Evolutionary conservation across 64 coral and sea anemone species (phyloP).

Genomic region (Catalaphyllia jardinei): DNA sequence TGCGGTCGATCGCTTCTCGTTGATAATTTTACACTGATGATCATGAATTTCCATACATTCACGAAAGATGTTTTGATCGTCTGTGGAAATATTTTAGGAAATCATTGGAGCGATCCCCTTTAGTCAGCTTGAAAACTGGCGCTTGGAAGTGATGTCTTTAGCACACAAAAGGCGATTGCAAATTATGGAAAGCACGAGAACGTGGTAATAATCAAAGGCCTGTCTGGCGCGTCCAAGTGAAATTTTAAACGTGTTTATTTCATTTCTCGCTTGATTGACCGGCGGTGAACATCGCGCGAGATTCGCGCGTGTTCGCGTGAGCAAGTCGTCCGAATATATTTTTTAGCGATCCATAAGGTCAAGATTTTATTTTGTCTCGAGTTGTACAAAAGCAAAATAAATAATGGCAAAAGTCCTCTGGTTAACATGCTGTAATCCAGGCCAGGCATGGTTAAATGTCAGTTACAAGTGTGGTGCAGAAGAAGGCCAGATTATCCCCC

Average conservation of each 20-base stretch:
- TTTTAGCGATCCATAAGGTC: too few species aligned
- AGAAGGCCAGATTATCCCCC: too few species aligned
- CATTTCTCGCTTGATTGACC: conserved; percentile 26
- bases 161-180: conserved; percentile 3
- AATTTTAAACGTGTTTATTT: conserved; percentile 25
- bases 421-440: too few species aligned
- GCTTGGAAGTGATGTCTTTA: neutral
- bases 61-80: neutral
- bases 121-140: neutral
- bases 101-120: conserved; percentile 5
- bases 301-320: conserved; percentile 1
- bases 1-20: neutral
- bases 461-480: too few species aligned
- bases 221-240: neutral
- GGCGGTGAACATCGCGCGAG: neutral
- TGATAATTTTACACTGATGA: neutral
- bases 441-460: too few species aligned
- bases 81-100: neutral
- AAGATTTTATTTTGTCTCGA: too few species aligned
- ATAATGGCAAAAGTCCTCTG: too few species aligned
- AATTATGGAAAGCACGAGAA: neutral
- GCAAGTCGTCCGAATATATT: neutral
- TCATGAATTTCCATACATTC: conserved; percentile 30
- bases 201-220: neutral
- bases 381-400: too few species aligned